Conservation (phyloP, 2,888 invertebrate genomes). For the Caenorhabditis sinica region DNA sequence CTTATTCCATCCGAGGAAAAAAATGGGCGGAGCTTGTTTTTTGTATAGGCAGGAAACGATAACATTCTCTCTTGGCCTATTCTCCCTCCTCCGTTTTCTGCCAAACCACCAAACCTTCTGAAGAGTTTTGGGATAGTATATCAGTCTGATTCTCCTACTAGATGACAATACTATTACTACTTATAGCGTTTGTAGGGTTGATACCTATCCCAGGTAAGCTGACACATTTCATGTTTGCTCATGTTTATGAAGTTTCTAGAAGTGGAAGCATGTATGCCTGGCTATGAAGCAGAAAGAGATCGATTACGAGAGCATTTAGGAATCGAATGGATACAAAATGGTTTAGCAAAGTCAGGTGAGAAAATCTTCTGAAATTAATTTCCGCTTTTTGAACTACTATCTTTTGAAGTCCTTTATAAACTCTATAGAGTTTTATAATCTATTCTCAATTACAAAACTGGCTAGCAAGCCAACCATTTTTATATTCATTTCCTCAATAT, state of each 20-base stretch:
- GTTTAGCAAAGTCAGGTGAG: slow-evolving; percentile 75
- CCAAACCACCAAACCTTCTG: slow-evolving; percentile 7
- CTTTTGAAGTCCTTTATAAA: no score
- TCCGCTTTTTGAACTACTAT: not conserved
- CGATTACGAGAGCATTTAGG: slow-evolving; percentile 81
- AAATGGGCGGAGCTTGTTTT: slow-evolving; percentile 42
- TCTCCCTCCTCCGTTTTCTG: not conserved
- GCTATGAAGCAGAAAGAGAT: slow-evolving; percentile 82
- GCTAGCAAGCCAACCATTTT: no score
- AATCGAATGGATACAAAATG: slow-evolving; percentile 82
- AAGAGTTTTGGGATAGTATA: slow-evolving; percentile 2
- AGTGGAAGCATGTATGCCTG: slow-evolving; percentile 77
- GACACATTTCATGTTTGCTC: not conserved
- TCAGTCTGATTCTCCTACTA: slow-evolving; percentile 24
- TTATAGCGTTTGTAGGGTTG: slow-evolving; percentile 8
- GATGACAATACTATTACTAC: slow-evolving; percentile 40
- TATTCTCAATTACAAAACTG: no score
- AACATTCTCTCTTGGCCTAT: slow-evolving; percentile 16
- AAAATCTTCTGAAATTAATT: not conserved
- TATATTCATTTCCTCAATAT: no score
- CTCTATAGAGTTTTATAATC: no score
- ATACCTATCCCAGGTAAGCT: slow-evolving; percentile 20
- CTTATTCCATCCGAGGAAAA: slow-evolving; percentile 27
- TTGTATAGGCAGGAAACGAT: slow-evolving; percentile 34
- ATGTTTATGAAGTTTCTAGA: slow-evolving; percentile 14